Percentiles rank a stretch among this genome's conserved stretches.
These are phyloP conservation scores for Chelonia mydas DNA, from an alignment of 2,797 vertebrate genomes.

Conservation along the genomic window DNA sequence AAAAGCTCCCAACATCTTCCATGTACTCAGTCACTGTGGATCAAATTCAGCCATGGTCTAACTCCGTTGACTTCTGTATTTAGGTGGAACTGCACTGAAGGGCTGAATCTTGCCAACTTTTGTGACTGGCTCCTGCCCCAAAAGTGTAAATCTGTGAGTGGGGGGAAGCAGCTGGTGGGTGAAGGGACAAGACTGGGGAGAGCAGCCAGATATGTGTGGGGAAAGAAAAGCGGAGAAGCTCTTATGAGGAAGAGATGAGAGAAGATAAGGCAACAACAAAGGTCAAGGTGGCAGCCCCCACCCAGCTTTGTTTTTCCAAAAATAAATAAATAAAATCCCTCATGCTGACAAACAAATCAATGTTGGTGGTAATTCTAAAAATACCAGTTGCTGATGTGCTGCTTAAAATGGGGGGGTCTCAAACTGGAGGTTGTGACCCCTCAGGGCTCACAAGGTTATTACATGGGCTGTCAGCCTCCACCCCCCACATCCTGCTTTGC, in stretches of 20 bases:
- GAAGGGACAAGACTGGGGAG: accelerated
- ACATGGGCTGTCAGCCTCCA: too few species aligned
- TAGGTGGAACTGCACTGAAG: not conserved
- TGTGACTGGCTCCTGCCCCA: not conserved
- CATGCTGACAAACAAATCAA: not conserved
- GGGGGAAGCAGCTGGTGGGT: accelerated
- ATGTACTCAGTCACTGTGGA: not conserved
- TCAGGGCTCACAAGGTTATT: too few species aligned
- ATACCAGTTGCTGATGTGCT: not conserved
- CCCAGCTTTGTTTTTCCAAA: not conserved
- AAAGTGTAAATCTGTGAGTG: not conserved
- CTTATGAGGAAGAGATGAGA: not conserved
- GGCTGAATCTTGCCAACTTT: not conserved
- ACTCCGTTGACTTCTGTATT: not conserved
- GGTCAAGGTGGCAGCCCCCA: not conserved
- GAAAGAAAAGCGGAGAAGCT: not conserved
- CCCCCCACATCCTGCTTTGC: too few species aligned
- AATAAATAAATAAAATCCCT: not conserved
- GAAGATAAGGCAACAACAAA: not conserved
- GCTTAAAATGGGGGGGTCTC: conserved; percentile 42
- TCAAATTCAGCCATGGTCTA: not conserved
- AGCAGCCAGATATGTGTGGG: not conserved
- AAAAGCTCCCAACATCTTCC: not conserved
- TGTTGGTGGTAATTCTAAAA: conserved; percentile 52
- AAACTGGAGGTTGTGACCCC: too few species aligned